Evolutionary conservation across 2,113 vertebrate genomes (phyloP).

Genomic region (Neolamprologus hecqui): DNA sequence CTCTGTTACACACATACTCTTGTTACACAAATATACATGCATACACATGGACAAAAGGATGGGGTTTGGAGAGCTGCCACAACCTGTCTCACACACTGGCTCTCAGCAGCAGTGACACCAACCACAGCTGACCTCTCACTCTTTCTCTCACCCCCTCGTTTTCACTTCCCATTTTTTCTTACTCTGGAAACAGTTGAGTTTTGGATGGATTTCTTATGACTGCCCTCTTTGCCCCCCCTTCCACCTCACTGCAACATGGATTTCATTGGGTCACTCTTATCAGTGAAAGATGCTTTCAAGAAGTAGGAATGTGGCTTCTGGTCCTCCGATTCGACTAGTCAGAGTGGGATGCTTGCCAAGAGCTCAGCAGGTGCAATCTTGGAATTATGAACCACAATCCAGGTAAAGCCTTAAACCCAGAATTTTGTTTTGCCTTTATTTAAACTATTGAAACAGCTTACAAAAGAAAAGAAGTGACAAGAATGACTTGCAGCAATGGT

Average conservation of each 20-base stretch:
- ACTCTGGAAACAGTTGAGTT: background rate
- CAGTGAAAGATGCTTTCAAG: slow-evolving; percentile 29
- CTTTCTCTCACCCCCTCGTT: background rate
- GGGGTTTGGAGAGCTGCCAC: slow-evolving; percentile 26
- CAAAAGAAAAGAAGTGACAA: background rate
- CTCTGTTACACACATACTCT: slow-evolving; percentile 9
- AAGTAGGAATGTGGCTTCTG: slow-evolving; percentile 1
- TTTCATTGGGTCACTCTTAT: background rate
- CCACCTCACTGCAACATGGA: slow-evolving; percentile 14
- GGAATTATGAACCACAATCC: slow-evolving; percentile 41
- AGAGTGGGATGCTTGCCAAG: slow-evolving; percentile 1
- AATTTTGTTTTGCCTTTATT: background rate
- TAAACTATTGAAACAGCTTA: accelerated
- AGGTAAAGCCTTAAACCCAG: slow-evolving; percentile 32
- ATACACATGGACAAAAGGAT: slow-evolving; percentile 32
- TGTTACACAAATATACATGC: slow-evolving; percentile 1
- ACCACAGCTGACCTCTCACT: slow-evolving; percentile 9
- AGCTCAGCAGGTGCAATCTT: slow-evolving; percentile 5
- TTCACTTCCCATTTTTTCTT: background rate
- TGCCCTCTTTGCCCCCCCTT: background rate
- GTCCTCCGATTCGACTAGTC: background rate
- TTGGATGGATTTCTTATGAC: background rate
- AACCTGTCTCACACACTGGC: slow-evolving; percentile 15
- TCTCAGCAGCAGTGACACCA: background rate
- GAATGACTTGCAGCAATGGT: background rate